Base-by-base conservation (phyloP, 2,888 invertebrate genomes). In the Encarsia formosa region DNA sequence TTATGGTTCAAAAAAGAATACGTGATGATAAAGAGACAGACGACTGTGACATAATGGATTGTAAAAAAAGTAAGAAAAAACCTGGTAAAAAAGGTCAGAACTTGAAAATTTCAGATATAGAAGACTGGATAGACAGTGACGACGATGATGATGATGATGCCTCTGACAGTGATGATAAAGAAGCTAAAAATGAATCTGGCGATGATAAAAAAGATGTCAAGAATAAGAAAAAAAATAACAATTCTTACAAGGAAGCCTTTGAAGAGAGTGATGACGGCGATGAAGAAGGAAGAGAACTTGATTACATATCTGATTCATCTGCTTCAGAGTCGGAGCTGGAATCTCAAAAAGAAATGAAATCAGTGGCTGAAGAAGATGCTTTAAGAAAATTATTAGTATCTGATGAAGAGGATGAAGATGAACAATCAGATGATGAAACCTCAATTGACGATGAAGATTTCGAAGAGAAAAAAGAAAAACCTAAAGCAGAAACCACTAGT, bases 201-300 rank as follows among this genome's bases (percentile, higher is more conserved):
- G 81, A 82, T 13, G 81, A 83, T 35, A 78, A n/a, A n/a, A n/a
- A n/a, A n/a, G n/a, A n/a, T n/a, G n/a, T n/a, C n/a, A 37, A 85
- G 85, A 65, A 83, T 82, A 82, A 83, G 58, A 91, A 89, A 67
- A 88, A 89, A 65, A 88, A 89, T 76, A 85, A 85, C 49, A 87
- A 86, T 58, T 86, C 88, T 0, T 88, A 93, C 57, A 87, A 89
- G 61, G 95, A 96, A 69, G 95, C 94, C 0, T 83, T 89, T 49
- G 96, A 97, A 71, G 97, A 98, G 67, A 95, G 95, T 59, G 97
- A 97, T 73, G 96, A 97, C 71, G 96, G 95, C 0, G 96, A 98
- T 71, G 94, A 91, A 65, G 97, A 97, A 76, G 96, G 96, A 0
- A 76, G 91, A 46, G 97, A 98, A 77, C 81, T 87, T 61, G 97